A percentile compares a stretch with the other conserved stretches of the same genome.
Conservation (phyloP, 2,797 vertebrate species). For the Hybognathus amarus region DNA sequence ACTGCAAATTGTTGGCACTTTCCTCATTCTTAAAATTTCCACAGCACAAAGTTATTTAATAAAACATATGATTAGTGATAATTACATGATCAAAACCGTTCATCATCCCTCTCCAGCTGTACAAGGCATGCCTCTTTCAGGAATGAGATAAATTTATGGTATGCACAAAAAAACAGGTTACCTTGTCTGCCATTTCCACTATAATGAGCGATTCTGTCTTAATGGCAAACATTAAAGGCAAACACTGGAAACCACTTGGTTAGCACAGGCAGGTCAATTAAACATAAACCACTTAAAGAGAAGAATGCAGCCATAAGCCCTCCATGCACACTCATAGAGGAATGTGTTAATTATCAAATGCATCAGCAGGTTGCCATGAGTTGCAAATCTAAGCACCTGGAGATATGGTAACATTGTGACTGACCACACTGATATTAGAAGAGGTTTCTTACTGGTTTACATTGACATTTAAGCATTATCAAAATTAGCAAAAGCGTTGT, state of each 20-base stretch:
- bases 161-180: slow-evolving; percentile 57
- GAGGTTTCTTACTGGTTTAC: neutral
- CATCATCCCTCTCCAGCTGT: slow-evolving; percentile 14
- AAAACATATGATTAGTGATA: slow-evolving; percentile 46
- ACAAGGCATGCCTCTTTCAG: slow-evolving; percentile 5
- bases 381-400: slow-evolving; percentile 64
- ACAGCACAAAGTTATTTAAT: slow-evolving; percentile 41
- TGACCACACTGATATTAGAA: neutral
- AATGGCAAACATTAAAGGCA: slow-evolving; percentile 54
- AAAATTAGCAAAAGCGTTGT: neutral
- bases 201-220: slow-evolving; percentile 65
- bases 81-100: slow-evolving; percentile 32
- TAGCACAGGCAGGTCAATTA: slow-evolving; percentile 73
- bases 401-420: slow-evolving; percentile 46
- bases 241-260: slow-evolving; percentile 64
- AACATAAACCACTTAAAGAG: slow-evolving; percentile 69
- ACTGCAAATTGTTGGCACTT: slow-evolving; percentile 43
- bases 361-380: slow-evolving; percentile 70
- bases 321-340: slow-evolving; percentile 59
- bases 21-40: slow-evolving; percentile 26
- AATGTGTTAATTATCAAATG: slow-evolving; percentile 69
- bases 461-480: neutral
- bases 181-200: slow-evolving; percentile 54
- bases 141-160: slow-evolving; percentile 49
- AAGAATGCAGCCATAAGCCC: slow-evolving; percentile 67